Evolutionary conservation across 2,113 vertebrate species (phyloP).

Genomic region (Indicator indicator): DNA sequence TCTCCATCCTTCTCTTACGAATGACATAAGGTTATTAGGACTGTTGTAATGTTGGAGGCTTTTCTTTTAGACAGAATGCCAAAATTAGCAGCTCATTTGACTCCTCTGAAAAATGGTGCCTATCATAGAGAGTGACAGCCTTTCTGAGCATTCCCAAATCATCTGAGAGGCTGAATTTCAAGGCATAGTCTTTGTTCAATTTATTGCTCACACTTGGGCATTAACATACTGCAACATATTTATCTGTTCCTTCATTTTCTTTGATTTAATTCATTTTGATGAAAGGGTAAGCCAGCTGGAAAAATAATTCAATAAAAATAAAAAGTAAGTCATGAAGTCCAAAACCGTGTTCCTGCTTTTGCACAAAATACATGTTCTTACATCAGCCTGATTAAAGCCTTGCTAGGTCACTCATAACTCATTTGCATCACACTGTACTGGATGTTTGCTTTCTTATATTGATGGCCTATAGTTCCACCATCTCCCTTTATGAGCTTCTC

Average conservation of each 20-base stretch:
- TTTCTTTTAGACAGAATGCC: background rate
- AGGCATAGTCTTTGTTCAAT: background rate
- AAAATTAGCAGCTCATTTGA: background rate
- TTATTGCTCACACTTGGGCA: background rate
- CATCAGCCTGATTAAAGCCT: slow-evolving; percentile 6
- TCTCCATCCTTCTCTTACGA: background rate
- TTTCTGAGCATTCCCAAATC: background rate
- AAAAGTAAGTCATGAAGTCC: background rate
- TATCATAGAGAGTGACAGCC: background rate
- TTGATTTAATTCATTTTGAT: background rate
- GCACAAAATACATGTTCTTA: background rate
- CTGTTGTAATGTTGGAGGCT: background rate
- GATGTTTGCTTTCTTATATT: background rate
- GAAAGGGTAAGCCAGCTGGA: background rate
- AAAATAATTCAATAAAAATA: background rate
- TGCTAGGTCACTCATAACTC: background rate
- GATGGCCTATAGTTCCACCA: background rate
- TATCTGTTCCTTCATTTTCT: background rate
- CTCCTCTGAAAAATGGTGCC: background rate
- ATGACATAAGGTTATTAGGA: background rate
- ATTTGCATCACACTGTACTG: slow-evolving; percentile 5
- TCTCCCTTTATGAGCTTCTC: slow-evolving; percentile 8
- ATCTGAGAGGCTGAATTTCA: background rate
- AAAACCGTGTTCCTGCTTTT: background rate
- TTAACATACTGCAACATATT: background rate